Evolutionary conservation across 2,888 invertebrate species (phyloP).

Genomic region (Phoenoteleia sp.): DNA sequence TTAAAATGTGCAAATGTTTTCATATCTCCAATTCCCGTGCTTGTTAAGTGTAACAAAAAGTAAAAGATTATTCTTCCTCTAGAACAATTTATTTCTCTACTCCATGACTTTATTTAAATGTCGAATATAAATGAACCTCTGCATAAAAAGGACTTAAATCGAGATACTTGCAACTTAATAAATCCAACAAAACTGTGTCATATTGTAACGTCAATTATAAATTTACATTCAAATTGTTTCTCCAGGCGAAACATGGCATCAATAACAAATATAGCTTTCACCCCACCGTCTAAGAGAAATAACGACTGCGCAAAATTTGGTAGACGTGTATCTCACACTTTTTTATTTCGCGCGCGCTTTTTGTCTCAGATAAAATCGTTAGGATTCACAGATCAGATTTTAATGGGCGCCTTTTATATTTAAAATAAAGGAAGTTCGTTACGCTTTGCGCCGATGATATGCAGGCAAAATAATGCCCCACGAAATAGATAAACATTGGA

Average conservation of each 20-base stretch:
- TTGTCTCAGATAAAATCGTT: conserved; percentile 62
- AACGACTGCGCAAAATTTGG: conserved; percentile 61
- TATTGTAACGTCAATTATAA: conserved; percentile 50
- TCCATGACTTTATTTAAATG: too few species aligned
- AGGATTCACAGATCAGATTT: conserved; percentile 43
- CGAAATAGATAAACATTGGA: conserved; percentile 59
- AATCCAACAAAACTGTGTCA: conserved; percentile 39
- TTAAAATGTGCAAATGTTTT: too few species aligned
- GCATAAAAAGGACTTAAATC: too few species aligned
- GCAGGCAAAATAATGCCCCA: conserved; percentile 54
- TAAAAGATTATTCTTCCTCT: neutral
- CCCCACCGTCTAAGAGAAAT: conserved; percentile 38
- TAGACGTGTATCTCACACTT: conserved; percentile 18
- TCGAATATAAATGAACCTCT: too few species aligned
- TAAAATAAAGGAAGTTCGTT: conserved; percentile 66
- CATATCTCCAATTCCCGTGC: too few species aligned
- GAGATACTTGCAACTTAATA: too few species aligned
- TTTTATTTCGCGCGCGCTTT: conserved; percentile 38
- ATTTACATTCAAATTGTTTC: conserved; percentile 51
- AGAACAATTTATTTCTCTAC: too few species aligned
- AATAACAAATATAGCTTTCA: conserved; percentile 60
- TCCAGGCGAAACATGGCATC: conserved; percentile 45
- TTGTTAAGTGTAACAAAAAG: too few species aligned
- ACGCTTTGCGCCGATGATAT: conserved; percentile 26
- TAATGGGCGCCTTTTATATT: conserved; percentile 65